Evolutionary conservation across 2,113 vertebrate species (phyloP).

Genomic region (Perca flavescens): DNA sequence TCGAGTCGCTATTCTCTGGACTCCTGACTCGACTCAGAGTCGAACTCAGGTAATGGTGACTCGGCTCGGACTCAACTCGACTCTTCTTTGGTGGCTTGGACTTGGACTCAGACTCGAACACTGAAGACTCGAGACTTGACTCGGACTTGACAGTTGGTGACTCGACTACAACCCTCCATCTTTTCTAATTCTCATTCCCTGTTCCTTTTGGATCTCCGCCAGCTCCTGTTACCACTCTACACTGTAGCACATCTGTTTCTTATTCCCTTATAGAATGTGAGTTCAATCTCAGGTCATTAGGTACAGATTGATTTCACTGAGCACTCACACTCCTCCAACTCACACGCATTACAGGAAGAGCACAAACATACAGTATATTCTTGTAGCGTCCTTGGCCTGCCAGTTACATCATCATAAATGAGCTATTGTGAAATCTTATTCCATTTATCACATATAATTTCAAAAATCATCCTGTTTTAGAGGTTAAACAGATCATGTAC

Average conservation of each 20-base stretch:
- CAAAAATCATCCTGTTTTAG: background rate
- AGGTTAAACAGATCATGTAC: background rate
- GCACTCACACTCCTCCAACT: slow-evolving; percentile 1
- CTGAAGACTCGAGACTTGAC: too few relatives aligned
- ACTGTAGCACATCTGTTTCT: slow-evolving; percentile 25
- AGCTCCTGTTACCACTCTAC: slow-evolving; percentile 3
- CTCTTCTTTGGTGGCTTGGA: too few relatives aligned
- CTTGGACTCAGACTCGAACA: too few relatives aligned
- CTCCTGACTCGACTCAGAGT: too few relatives aligned
- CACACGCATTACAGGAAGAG: background rate
- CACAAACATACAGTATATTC: background rate
- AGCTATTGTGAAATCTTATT: background rate
- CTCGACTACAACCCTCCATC: background rate
- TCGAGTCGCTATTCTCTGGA: too few relatives aligned
- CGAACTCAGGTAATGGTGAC: too few relatives aligned
- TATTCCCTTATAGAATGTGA: slow-evolving; percentile 1
- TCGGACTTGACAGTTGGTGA: too few relatives aligned
- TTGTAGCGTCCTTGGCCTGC: slow-evolving; percentile 7
- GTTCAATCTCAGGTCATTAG: slow-evolving; percentile 52
- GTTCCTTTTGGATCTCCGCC: background rate
- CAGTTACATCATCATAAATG: background rate
- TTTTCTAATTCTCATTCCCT: slow-evolving; percentile 11
- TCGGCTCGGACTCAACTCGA: too few relatives aligned
- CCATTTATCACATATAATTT: background rate
- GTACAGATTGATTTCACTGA: slow-evolving; percentile 31